A percentile compares a stretch with the other conserved stretches of the same genome.
phyloP scores from a whole-genome alignment of 2,888 invertebrate species.

The Choristoneura rosaceana region DNA sequence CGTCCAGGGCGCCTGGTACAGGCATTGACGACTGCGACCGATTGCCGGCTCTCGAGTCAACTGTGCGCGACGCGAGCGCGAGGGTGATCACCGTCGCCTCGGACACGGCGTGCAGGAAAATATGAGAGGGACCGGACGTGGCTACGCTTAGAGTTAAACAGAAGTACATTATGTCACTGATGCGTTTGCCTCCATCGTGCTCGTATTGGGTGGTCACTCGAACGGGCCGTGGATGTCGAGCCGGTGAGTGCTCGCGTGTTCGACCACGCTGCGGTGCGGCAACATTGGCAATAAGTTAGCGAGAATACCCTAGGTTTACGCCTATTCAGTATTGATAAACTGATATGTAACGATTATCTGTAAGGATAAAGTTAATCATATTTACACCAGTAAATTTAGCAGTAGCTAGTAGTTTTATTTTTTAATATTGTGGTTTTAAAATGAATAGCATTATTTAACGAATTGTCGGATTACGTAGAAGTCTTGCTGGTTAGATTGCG shows the following conservation, averaged over 20 bases:
- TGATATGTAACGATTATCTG: conserved; percentile 70
- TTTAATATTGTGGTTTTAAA: conserved; percentile 56
- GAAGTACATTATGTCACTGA: background rate
- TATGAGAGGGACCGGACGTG: background rate
- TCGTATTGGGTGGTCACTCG: background rate
- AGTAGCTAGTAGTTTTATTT: conserved; percentile 78
- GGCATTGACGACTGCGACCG: conserved; percentile 71
- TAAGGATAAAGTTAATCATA: conserved; percentile 76
- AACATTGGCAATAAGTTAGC: conserved; percentile 79
- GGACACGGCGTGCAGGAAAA: background rate
- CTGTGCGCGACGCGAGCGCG: background rate
- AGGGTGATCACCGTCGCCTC: background rate
- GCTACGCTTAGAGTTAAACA: conserved; percentile 1
- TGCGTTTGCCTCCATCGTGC: background rate
- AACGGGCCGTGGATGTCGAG: background rate
- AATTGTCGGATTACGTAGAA: conserved; percentile 39
- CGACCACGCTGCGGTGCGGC: conserved; percentile 45
- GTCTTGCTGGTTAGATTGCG: conserved; percentile 38
- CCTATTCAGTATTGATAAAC: conserved; percentile 83
- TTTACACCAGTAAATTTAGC: conserved; percentile 77
- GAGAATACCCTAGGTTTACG: conserved; percentile 70
- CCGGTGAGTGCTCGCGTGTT: background rate
- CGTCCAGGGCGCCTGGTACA: conserved; percentile 86
- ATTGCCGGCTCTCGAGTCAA: conserved; percentile 62
- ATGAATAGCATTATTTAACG: conserved; percentile 46